Evolutionary conservation across 2,888 invertebrate species (phyloP), one percentile per base, ranked within the genome.

Genomic region (Eupithecia centaureata): DNA sequence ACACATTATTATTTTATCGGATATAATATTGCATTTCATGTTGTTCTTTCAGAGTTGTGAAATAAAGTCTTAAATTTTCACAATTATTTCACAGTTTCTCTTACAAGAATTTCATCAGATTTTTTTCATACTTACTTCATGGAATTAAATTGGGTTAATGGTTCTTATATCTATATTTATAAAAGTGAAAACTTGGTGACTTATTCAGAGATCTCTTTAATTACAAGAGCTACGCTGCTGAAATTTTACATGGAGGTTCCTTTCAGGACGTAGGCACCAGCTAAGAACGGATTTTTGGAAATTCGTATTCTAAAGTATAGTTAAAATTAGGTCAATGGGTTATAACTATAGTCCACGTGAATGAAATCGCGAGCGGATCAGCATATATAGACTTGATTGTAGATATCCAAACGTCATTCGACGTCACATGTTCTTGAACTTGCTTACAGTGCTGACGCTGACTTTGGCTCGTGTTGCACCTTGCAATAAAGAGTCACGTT

Each of bases 381-480:
- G n/a, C n/a, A n/a, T n/a, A n/a, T 0, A n/a, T 42, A 18, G 8
- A 10, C 18, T 18, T 42, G n/a, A 8, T 18, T 42, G n/a, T 38
- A 35, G 5, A n/a, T 38, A 38, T n/a, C n/a, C n/a, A 5, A 5
- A 33, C 33, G 47, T 47, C 22, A 28, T 56, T 28, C 10, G 3
- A 30, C 54, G 54, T 64, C 54, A 47, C 57, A 10, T 61, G 47
- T 25, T 13, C 59, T 54, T 63, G 30, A 56, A 56, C 54, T n/a
- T 54, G 54, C 38, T 57, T 22, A 30, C 38, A 54, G 32, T 54
- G 52, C 47, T 65, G 61, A 62, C 62, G 59, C 8, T 25, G 57
- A 5, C 61, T 28, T 68, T 65, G 68, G 59, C 61, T 42, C 42
- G 27, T 28, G 54, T 30, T 28, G 54, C 54, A 27, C 8, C 25